Evolutionary conservation across 2,113 vertebrate genomes (phyloP), one percentile per base, ranked within the genome.

Genomic region (Cyprinodon brontotheroides): DNA sequence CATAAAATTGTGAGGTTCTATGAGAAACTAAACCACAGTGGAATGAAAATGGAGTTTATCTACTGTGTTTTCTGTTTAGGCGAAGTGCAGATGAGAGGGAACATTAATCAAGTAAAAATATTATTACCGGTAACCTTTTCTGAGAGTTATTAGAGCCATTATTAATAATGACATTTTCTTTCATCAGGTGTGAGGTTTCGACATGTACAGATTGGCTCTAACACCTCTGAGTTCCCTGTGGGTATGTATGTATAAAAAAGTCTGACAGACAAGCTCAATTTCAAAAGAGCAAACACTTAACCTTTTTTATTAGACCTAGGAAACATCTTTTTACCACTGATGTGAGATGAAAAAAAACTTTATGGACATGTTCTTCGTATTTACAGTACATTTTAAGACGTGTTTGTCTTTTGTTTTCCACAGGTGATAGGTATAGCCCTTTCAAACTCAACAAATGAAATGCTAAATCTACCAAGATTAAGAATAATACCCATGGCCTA

Each of bases 121-220:
- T 61, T 50, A 60, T 81, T 78, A 29, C 29, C 29, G 29, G 29
- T 29, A 79, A 78, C 78, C 75, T 83, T 65, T 83, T 78, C 68
- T 61, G 41, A 50, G 70, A 78, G 69, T 66, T 68, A 61, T 82
- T 68, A 50, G 70, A 78, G 69, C 66, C 70, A 61, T 82, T 68
- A 75, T 17, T 68, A 50, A 77, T 80, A 85, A 78, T 79, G 72
- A 72, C 72, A 74, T 48, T 68, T 22, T 61, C 11, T 68, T 71
- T 57, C 60, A 81, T 64, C 71, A 67, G 80, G 80, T 77, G 85
- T 65, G 68, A 64, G 77, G 88, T 76, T 70, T 38, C 62, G 80
- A 77, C 87, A 82, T 60, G 84, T 41, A 64, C 61, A 43, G 43
- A 61, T 65, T 68, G 40, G 41, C 65, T 69, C 37, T 12, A 65